Conservation (phyloP, 1,140 invertebrate species). For the Colletes latitarsis region DNA sequence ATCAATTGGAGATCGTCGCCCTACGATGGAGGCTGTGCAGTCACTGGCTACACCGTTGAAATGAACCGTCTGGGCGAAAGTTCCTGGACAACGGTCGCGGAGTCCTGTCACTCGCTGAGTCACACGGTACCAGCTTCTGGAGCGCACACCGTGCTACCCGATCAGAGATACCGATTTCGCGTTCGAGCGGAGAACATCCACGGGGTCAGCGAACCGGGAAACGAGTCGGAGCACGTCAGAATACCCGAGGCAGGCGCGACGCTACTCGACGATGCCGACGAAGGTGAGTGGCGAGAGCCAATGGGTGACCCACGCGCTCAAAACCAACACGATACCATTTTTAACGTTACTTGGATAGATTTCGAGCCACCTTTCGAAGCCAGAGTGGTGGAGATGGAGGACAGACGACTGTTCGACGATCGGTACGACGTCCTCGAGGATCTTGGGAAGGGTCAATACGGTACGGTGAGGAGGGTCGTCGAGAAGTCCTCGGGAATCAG, state of each 20-base stretch:
- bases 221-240: conserved; percentile 81
- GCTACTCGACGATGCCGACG: conserved; percentile 53
- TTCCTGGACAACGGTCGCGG: conserved; percentile 83
- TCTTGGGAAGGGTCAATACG: conserved; percentile 91
- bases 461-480: conserved; percentile 88
- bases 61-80: conserved; percentile 83
- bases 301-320: no score
- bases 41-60: conserved; percentile 92
- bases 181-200: conserved; percentile 90
- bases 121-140: conserved; percentile 80
- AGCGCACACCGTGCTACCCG: conserved; percentile 78
- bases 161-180: conserved; percentile 86
- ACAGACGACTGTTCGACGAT: conserved; percentile 83
- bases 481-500: conserved; percentile 87
- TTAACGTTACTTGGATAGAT: background rate
- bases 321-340: background rate
- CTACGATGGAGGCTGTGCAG: conserved; percentile 92
- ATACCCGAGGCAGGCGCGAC: conserved; percentile 74
- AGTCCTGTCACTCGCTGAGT: conserved; percentile 85
- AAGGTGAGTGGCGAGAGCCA: conserved; percentile 53
- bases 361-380: conserved; percentile 68
- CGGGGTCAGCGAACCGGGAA: conserved; percentile 87
- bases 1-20: conserved; percentile 91
- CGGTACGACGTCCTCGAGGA: conserved; percentile 87
- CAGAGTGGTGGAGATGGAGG: conserved; percentile 78